Conservation (phyloP, 2,113 vertebrate species). For the Rhegmatorhina hoffmannsi region DNA sequence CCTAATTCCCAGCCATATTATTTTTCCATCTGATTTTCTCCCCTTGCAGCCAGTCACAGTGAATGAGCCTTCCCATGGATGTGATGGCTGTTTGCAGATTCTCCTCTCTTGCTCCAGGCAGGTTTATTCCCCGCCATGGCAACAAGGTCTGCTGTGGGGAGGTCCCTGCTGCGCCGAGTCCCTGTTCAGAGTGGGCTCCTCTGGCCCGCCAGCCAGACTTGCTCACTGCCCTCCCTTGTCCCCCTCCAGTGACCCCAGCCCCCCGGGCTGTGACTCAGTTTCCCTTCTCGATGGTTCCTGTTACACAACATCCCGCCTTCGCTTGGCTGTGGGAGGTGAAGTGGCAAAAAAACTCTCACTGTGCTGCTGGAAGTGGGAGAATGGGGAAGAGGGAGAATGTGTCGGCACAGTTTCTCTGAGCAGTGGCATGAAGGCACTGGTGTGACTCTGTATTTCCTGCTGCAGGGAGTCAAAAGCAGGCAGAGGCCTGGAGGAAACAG, state of each 20-base stretch:
- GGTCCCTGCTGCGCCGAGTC: background rate
- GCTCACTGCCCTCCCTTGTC: accelerated
- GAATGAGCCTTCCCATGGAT: background rate
- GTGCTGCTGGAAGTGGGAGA: background rate
- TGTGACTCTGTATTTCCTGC: background rate
- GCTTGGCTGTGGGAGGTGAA: background rate
- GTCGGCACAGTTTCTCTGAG: background rate
- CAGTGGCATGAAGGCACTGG: accelerated
- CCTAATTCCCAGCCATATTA: background rate
- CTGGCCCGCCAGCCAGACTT: background rate
- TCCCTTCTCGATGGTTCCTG: background rate
- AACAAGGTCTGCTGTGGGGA: background rate
- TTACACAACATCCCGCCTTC: background rate
- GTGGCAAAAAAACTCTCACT: slow-evolving; percentile 18
- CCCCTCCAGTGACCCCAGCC: background rate
- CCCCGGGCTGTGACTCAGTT: background rate
- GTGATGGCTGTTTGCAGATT: background rate
- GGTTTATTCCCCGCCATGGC: slow-evolving; percentile 29
- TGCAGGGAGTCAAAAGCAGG: background rate
- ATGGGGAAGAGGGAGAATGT: background rate
- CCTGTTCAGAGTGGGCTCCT: accelerated
- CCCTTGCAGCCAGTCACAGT: accelerated
- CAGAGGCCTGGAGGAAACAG: background rate
- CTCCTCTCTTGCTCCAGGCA: background rate
- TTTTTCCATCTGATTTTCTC: background rate